phyloP scores from a whole-genome alignment of 2,797 vertebrate species.

The Aeoliscus strigatus region DNA sequence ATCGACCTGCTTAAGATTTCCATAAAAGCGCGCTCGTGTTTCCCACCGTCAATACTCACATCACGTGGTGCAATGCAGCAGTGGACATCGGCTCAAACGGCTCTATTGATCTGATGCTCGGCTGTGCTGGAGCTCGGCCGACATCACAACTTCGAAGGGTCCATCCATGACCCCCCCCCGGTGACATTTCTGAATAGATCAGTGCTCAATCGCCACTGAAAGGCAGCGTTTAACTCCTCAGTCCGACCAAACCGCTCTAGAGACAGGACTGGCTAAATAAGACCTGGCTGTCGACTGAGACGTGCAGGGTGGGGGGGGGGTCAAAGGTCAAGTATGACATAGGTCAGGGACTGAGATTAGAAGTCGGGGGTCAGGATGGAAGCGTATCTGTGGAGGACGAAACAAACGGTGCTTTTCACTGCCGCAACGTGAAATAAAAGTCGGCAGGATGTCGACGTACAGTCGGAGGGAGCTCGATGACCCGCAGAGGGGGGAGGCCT shows the following conservation, averaged over 20 bases:
- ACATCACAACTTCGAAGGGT: too few species aligned
- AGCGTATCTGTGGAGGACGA: too few species aligned
- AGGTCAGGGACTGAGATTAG: constrained; percentile 10
- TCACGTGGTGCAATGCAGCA: constrained; percentile 47
- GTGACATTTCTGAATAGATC: too few species aligned
- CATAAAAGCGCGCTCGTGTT: constrained; percentile 52
- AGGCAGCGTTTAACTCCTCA: too few species aligned
- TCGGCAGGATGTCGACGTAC: not conserved
- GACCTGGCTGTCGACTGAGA: constrained; percentile 36
- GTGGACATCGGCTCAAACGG: constrained; percentile 10
- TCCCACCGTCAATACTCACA: constrained; percentile 41
- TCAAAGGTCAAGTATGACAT: constrained; percentile 39
- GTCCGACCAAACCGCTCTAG: not conserved
- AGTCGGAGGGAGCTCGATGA: constrained; percentile 11
- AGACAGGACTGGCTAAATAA: constrained; percentile 6
- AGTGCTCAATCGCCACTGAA: too few species aligned
- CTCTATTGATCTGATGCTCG: constrained; percentile 65
- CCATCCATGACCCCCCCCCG: too few species aligned
- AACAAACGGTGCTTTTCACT: too few species aligned
- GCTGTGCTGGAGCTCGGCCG: too few species aligned
- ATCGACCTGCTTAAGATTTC: constrained; percentile 40
- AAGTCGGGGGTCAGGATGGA: constrained; percentile 10
- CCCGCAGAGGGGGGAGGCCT: constrained; percentile 2
- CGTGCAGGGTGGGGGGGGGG: constrained; percentile 1
- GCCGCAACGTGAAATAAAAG: too few species aligned